Evolutionary conservation across 2,888 invertebrate species (phyloP).

Genomic region (Colostygia pectinataria): DNA sequence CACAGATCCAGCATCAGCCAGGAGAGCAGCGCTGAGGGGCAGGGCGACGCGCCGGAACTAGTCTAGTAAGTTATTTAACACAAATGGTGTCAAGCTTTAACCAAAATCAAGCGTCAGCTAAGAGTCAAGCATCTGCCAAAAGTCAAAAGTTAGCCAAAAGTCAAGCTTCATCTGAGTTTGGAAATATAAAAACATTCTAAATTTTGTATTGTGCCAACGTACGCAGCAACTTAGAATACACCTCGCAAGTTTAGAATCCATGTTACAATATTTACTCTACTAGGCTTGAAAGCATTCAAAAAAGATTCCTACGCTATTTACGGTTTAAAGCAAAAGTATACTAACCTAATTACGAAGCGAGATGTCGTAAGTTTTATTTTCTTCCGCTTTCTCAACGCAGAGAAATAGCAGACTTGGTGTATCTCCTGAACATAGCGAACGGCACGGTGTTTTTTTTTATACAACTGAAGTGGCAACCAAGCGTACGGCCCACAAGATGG

Average conservation of each 20-base stretch:
- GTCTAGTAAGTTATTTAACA: conserved; percentile 66
- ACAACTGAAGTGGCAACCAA: too few relatives aligned
- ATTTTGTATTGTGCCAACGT: conserved; percentile 12
- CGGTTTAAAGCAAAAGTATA: background rate
- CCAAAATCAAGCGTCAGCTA: too few relatives aligned
- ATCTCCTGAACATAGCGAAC: too few relatives aligned
- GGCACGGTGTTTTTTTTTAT: too few relatives aligned
- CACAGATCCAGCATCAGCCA: conserved; percentile 76
- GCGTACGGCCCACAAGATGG: too few relatives aligned
- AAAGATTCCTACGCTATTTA: background rate
- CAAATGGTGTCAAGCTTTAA: too few relatives aligned
- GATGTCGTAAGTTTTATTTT: background rate
- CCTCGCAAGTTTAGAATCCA: background rate
- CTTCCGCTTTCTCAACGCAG: background rate
- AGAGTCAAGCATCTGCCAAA: too few relatives aligned
- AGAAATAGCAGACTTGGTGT: too few relatives aligned
- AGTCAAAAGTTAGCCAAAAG: too few relatives aligned
- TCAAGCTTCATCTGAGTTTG: conserved; percentile 11
- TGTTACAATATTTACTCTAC: background rate
- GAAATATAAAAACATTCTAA: conserved; percentile 15
- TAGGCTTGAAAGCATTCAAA: background rate
- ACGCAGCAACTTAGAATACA: conserved; percentile 7
- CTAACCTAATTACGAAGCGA: background rate
- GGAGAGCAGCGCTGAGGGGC: conserved; percentile 57
- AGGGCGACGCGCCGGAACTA: conserved; percentile 63